Conservation (phyloP, 2,888 invertebrate genomes). For the Dryadula phaetusa region DNA sequence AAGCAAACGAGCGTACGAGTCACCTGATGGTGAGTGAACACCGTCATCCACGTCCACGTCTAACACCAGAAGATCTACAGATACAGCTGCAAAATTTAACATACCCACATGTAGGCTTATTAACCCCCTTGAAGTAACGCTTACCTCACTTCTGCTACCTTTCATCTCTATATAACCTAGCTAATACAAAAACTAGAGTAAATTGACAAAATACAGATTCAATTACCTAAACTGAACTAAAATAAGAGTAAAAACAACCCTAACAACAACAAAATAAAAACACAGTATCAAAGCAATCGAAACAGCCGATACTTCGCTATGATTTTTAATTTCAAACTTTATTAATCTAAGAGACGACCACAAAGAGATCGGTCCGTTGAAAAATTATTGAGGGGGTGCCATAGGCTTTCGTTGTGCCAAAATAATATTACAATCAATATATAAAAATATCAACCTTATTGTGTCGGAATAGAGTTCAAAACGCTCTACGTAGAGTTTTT, state of each 20-base stretch:
- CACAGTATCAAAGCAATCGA: conserved; percentile 43
- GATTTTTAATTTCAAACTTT: conserved; percentile 83
- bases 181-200: too few species aligned
- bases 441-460: conserved; percentile 43
- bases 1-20: too few species aligned
- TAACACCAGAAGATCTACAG: too few species aligned
- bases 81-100: too few species aligned
- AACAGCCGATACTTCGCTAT: conserved; percentile 69
- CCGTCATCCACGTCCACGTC: too few species aligned
- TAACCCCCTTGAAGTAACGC: too few species aligned
- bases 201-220: too few species aligned
- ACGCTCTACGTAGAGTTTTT: conserved; percentile 41
- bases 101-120: too few species aligned
- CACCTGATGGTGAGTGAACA: too few species aligned
- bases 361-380: conserved; percentile 83
- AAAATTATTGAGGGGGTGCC: conserved; percentile 81
- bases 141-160: too few species aligned
- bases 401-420: conserved; percentile 5
- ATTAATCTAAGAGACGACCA: conserved; percentile 81
- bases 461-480: conserved; percentile 42
- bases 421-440: not conserved
- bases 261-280: not conserved
- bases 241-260: not conserved
- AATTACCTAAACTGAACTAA: too few species aligned
- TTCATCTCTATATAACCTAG: too few species aligned